These are phyloP conservation scores for Sebastes steindachneri DNA, from an alignment of 2,797 vertebrate species.

Conservation along the genomic window DNA sequence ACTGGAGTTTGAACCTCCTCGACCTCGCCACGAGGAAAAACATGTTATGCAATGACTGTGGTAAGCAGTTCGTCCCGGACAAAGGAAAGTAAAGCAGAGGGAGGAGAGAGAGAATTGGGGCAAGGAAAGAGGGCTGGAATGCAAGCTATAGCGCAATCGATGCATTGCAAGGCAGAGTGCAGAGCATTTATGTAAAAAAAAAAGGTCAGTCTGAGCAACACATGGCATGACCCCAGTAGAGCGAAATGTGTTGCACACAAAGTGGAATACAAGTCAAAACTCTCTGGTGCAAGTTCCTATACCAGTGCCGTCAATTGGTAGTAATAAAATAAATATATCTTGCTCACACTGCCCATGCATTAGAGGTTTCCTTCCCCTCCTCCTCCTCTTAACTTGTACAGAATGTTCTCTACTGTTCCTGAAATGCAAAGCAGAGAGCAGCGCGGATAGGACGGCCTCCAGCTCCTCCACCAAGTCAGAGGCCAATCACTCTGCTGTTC, in stretches of 20 bases:
- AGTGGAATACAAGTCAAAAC: background rate
- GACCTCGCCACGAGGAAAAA: conserved; percentile 64
- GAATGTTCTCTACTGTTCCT: conserved; percentile 73
- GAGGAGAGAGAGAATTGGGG: conserved; percentile 10
- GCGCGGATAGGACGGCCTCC: conserved; percentile 50
- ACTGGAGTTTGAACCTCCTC: conserved; percentile 62
- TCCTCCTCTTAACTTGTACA: conserved; percentile 63
- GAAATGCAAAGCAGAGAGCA: conserved; percentile 58
- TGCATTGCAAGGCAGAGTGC: background rate
- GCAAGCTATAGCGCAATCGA: conserved; percentile 16
- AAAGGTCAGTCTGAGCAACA: background rate
- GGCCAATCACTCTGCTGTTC: conserved; percentile 58
- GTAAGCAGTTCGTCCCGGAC: conserved; percentile 59
- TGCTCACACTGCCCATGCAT: background rate
- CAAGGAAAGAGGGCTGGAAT: conserved; percentile 44
- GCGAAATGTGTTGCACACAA: background rate
- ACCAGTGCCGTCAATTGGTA: background rate
- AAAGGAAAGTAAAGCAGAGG: conserved; percentile 48
- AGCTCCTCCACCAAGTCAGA: conserved; percentile 30
- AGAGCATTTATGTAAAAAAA: background rate
- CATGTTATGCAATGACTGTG: conserved; percentile 75
- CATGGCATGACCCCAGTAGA: background rate
- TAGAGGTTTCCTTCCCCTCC: background rate
- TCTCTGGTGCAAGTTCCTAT: background rate
- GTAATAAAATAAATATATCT: background rate